These are phyloP conservation scores for Lysandra bellargus DNA, from an alignment of 2,888 invertebrate genomes.

Conservation along the genomic window DNA sequence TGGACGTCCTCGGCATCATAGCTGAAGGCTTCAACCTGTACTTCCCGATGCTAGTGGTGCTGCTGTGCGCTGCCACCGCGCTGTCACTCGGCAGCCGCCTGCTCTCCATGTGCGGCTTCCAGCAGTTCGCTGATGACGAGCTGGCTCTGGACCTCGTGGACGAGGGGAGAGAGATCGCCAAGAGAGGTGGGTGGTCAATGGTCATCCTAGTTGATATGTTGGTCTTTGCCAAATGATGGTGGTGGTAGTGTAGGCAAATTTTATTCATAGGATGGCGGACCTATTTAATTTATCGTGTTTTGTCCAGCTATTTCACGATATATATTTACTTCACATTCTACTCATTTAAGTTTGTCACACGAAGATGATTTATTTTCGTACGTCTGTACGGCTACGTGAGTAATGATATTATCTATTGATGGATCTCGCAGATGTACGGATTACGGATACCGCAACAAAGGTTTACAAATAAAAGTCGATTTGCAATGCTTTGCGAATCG, in stretches of 20 bases:
- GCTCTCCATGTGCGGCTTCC: conserved; percentile 94
- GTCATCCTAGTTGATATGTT: background rate
- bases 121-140: conserved; percentile 98
- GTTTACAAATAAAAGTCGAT: no score
- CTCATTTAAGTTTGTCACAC: no score
- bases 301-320: no score
- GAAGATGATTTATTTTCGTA: no score
- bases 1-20: conserved; percentile 98
- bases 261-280: no score
- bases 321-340: no score
- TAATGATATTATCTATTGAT: no score
- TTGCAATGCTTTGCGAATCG: no score
- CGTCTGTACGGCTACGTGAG: no score
- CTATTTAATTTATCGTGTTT: no score
- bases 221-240: background rate
- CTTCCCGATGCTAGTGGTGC: conserved; percentile 97
- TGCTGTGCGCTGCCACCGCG: conserved; percentile 95
- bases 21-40: conserved; percentile 99
- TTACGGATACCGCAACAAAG: no score
- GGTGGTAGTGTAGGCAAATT: background rate
- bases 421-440: no score
- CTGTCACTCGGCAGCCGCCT: conserved; percentile 95
- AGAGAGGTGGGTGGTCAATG: conserved; percentile 83
- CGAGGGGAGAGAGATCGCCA: conserved; percentile 95
- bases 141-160: conserved; percentile 96